These are phyloP conservation scores for Polydrusus tereticollis DNA, from an alignment of 2,888 invertebrate genomes.

Conservation along the genomic window DNA sequence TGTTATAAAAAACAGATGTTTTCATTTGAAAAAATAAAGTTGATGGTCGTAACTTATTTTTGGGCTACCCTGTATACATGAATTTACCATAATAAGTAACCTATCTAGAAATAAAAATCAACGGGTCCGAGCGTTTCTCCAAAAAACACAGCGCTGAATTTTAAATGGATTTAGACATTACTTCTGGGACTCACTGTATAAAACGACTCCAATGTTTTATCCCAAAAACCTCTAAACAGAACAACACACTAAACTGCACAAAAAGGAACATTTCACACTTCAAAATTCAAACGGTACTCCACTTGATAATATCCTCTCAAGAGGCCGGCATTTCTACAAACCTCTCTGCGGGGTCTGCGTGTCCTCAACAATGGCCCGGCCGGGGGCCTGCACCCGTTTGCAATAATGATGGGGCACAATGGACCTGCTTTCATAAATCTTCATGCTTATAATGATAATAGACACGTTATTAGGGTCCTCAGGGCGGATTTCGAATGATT, in stretches of 20 bases:
- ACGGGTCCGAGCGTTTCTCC: no score
- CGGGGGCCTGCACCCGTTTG: conserved; percentile 44
- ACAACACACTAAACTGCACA: not conserved
- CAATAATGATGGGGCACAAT: conserved; percentile 40
- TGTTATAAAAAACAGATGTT: no score
- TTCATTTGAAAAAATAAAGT: no score
- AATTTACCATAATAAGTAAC: no score
- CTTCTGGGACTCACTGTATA: no score
- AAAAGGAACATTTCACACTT: conserved; percentile 34
- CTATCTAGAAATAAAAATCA: no score
- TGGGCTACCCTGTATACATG: no score
- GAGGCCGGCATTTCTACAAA: conserved; percentile 15
- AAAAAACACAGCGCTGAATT: no score
- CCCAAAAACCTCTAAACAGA: not conserved
- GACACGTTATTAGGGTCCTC: conserved; percentile 29
- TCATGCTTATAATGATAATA: conserved; percentile 27
- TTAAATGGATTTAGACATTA: no score
- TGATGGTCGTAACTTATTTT: no score
- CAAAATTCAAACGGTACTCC: conserved; percentile 22
- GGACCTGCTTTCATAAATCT: conserved; percentile 31
- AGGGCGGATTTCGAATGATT: conserved; percentile 11
- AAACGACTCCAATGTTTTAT: no score
- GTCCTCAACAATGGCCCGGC: conserved; percentile 33
- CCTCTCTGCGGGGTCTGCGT: conserved; percentile 30
- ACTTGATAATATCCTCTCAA: conserved; percentile 25